Conservation (phyloP, 2,888 invertebrate genomes). For the Tigriopus californicus region DNA sequence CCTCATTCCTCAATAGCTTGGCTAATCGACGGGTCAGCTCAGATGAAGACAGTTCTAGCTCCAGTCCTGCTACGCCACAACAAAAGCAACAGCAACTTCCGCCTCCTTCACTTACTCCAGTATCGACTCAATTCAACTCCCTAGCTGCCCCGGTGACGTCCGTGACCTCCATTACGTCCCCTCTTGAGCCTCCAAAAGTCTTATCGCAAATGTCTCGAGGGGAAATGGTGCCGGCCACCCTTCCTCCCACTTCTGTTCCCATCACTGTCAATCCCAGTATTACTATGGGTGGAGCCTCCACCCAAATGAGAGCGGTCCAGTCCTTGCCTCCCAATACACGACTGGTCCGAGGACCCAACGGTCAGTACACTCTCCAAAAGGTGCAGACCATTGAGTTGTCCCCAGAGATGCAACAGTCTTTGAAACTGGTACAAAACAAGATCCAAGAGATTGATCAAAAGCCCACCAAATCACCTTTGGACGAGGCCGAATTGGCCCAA, state of each 20-base stretch:
- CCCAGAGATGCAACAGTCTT: conserved; percentile 45
- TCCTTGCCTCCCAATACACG: conserved; percentile 5
- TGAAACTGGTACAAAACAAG: conserved; percentile 45
- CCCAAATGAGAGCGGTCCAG: conserved; percentile 9
- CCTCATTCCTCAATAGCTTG: not conserved
- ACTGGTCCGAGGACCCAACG: conserved; percentile 12
- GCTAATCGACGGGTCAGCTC: not conserved
- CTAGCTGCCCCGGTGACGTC: not conserved
- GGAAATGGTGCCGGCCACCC: not conserved
- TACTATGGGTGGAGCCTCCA: conserved; percentile 8
- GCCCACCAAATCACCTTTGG: conserved; percentile 34
- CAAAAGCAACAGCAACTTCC: too few species aligned
- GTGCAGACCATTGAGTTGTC: conserved; percentile 53
- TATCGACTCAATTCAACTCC: not conserved
- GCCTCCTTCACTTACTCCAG: too few species aligned
- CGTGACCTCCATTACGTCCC: not conserved
- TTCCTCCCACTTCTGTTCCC: not conserved
- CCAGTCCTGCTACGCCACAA: not conserved
- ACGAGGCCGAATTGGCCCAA: conserved; percentile 37
- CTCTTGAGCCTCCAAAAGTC: not conserved
- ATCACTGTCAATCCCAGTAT: not conserved
- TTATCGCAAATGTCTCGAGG: not conserved
- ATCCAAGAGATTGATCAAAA: conserved; percentile 43
- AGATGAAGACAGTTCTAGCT: not conserved
- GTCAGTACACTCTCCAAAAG: conserved; percentile 30